A percentile compares a stretch with the other conserved stretches of the same genome.
Conservation (phyloP, 2,888 invertebrate genomes). For the Quadroppia sp. region DNA sequence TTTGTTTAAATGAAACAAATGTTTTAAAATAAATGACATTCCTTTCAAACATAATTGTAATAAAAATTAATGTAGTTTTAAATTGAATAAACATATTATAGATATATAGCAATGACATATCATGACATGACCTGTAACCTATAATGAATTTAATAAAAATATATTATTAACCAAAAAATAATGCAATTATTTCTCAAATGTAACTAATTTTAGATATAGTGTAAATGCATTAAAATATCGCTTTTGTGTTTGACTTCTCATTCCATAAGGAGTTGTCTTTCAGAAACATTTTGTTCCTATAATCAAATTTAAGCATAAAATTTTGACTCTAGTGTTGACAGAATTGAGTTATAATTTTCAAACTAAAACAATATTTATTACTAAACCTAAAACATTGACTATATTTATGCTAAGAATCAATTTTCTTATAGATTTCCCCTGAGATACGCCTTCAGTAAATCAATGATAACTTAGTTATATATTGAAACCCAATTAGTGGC, state of each 20-base stretch:
- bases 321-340: background rate
- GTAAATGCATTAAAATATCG: background rate
- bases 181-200: no score
- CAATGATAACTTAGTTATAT: constrained; percentile 13
- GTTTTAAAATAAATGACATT: no score
- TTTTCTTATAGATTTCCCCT: constrained; percentile 26
- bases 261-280: no score
- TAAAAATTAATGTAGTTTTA: no score
- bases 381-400: background rate
- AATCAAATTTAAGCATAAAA: background rate
- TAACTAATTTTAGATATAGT: no score
- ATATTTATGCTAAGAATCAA: background rate
- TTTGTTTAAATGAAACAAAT: no score
- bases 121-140: background rate
- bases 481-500: constrained; percentile 16
- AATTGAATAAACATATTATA: no score
- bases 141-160: background rate
- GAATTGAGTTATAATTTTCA: background rate
- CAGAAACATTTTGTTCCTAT: no score
- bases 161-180: no score
- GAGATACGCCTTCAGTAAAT: background rate
- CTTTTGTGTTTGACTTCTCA: no score
- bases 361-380: constrained; percentile 26
- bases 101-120: no score
- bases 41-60: no score